Conservation (phyloP, 2,113 vertebrate species). For the Entomyzon cyanotis region DNA sequence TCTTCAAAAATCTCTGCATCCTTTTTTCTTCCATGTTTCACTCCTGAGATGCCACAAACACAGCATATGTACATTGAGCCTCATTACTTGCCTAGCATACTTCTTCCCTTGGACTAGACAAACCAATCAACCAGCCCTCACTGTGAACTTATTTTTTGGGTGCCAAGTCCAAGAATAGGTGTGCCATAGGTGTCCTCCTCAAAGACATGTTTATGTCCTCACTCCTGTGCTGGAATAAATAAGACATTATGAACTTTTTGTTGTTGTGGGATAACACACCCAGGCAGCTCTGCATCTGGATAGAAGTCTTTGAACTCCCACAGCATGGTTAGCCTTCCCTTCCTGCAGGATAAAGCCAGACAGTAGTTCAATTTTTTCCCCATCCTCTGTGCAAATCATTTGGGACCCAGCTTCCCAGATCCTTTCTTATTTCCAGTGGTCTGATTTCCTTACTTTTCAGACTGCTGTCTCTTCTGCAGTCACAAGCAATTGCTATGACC, state of each 20-base stretch:
- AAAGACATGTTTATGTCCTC: background rate
- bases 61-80: background rate
- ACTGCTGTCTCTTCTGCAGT: background rate
- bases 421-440: background rate
- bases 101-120: background rate
- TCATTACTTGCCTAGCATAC: background rate
- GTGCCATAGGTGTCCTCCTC: background rate
- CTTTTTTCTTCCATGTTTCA: background rate
- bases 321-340: background rate
- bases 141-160: background rate
- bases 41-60: background rate
- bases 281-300: background rate
- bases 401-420: background rate
- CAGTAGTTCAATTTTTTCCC: background rate
- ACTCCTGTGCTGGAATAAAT: background rate
- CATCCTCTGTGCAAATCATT: background rate
- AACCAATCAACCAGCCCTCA: background rate
- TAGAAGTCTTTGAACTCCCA: background rate
- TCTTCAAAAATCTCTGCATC: background rate
- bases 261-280: background rate
- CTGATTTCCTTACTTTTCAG: background rate
- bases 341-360: background rate
- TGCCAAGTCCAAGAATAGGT: background rate
- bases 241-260: background rate
- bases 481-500: background rate